Evolutionary conservation across 2,113 vertebrate species (phyloP).

Genomic region (Xenotilapia caudafasciata): DNA sequence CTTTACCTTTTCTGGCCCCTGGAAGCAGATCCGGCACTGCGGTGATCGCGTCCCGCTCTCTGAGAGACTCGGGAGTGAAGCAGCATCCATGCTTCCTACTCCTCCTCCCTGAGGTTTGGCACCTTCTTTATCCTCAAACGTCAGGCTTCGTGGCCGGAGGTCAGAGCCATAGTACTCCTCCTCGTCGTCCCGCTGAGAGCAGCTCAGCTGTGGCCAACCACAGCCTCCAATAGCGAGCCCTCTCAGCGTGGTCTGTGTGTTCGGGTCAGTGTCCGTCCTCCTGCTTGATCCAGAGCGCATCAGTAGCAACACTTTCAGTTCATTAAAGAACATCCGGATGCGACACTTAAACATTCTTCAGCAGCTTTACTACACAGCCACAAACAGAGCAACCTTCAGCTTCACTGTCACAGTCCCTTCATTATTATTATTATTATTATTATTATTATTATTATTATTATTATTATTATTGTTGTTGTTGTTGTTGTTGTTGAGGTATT

Average conservation of each 20-base stretch:
- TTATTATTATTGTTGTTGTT: neutral
- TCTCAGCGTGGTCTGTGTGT: slow-evolving; percentile 60
- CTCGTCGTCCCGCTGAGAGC: slow-evolving; percentile 64
- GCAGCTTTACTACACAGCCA: slow-evolving; percentile 26
- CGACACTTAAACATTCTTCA: slow-evolving; percentile 82
- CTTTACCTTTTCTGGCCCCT: slow-evolving; percentile 82
- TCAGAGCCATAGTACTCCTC: slow-evolving; percentile 76
- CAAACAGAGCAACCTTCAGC: slow-evolving; percentile 9
- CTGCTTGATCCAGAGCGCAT: slow-evolving; percentile 75
- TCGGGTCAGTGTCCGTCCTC: slow-evolving; percentile 67
- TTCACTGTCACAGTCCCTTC: neutral
- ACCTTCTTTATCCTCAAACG: slow-evolving; percentile 62
- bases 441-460: neutral
- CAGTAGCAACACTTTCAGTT: slow-evolving; percentile 84
- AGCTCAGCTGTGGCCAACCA: slow-evolving; percentile 73
- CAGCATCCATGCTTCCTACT: slow-evolving; percentile 71
- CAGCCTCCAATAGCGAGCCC: slow-evolving; percentile 71
- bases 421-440: neutral
- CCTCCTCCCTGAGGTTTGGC: slow-evolving; percentile 54
- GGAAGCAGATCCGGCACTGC: slow-evolving; percentile 86
- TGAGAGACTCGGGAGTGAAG: slow-evolving; percentile 77
- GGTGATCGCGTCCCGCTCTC: slow-evolving; percentile 79
- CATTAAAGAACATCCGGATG: slow-evolving; percentile 83
- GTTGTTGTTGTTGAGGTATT: neutral
- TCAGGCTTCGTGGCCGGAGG: slow-evolving; percentile 66